Evolutionary conservation across 1,140 invertebrate species (phyloP), one percentile per base, ranked within the genome.

Genomic region (Propsilocerus akamusi): DNA sequence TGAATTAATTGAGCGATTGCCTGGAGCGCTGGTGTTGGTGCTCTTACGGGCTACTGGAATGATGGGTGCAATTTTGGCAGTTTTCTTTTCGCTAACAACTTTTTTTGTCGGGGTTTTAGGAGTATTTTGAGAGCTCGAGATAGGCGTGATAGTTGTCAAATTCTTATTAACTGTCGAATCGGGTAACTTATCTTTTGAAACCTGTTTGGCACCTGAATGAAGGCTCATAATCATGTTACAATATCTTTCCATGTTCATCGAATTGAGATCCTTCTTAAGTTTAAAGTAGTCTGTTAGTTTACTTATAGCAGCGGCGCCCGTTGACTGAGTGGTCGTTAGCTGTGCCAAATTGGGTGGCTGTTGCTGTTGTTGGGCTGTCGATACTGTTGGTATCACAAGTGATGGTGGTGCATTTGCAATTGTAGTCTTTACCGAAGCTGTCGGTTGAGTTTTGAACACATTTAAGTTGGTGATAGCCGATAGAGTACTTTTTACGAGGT

Each of bases 51-150:
- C 37, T 52, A 63, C 63, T 23, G 63, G 63, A n/a, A 62, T 62
- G 24, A 64, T 61, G 52, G 65, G 63, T 5, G 63, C 63, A 26
- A 65, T 61, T 52, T 65, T 65, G 1, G 63, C 59, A 1, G 63
- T 63, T 22, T 64, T 64, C 50, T 59, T 64, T 23, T 28, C 20
- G 61, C 59, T 34, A 63, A 58, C 46, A 30, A 41, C 47, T 4
- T 25, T 34, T 26, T 14, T 47, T 47, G 52, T 17, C 4, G 14
- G 12, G 17, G 34, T 20, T n/a, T n/a, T n/a, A n/a, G n/a, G n/a
- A n/a, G n/a, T n/a, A n/a, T n/a, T n/a, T n/a, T n/a, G n/a, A n/a
- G n/a, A n/a, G n/a, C 17, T 41, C 10, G 5, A 20, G 14, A 41
- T 41, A 6, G 14, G 17, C 22, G 34, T 41, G 5, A 41, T 41